phyloP scores from a whole-genome alignment of 2,113 vertebrate species.

The Centropus unirufus region DNA sequence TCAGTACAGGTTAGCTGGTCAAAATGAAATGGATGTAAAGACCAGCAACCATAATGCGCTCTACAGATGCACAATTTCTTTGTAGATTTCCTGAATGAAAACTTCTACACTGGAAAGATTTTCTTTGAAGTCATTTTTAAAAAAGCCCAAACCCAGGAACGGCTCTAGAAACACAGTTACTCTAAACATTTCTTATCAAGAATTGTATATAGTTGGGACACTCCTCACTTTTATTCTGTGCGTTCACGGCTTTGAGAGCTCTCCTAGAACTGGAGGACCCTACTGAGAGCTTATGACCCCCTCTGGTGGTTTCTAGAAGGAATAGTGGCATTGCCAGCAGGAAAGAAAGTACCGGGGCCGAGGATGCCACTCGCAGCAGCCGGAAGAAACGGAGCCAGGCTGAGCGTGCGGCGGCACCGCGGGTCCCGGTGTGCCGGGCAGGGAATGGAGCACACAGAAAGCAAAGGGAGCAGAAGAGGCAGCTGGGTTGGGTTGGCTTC shows the following conservation, averaged over 20 bases:
- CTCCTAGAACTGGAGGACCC: background rate
- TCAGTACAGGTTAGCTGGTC: background rate
- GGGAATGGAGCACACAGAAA: background rate
- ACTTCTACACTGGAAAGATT: background rate
- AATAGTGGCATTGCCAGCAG: background rate
- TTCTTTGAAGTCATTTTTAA: background rate
- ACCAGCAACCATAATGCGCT: background rate
- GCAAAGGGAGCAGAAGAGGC: background rate
- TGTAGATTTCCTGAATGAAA: background rate
- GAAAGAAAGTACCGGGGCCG: background rate
- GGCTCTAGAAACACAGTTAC: background rate
- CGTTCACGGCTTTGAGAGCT: background rate
- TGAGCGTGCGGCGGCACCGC: fast-evolving
- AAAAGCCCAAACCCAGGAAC: background rate
- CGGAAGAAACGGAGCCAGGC: background rate
- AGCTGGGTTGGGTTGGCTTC: background rate
- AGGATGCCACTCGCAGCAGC: background rate
- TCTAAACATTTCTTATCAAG: background rate
- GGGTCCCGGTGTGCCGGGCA: fast-evolving
- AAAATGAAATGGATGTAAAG: background rate
- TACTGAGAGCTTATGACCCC: conserved; percentile 21
- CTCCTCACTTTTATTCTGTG: background rate
- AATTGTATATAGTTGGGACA: background rate
- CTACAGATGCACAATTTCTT: background rate
- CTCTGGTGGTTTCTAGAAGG: conserved; percentile 37